These are phyloP conservation scores for Bungarus multicinctus DNA, from an alignment of 2,113 vertebrate species.

Conservation along the genomic window DNA sequence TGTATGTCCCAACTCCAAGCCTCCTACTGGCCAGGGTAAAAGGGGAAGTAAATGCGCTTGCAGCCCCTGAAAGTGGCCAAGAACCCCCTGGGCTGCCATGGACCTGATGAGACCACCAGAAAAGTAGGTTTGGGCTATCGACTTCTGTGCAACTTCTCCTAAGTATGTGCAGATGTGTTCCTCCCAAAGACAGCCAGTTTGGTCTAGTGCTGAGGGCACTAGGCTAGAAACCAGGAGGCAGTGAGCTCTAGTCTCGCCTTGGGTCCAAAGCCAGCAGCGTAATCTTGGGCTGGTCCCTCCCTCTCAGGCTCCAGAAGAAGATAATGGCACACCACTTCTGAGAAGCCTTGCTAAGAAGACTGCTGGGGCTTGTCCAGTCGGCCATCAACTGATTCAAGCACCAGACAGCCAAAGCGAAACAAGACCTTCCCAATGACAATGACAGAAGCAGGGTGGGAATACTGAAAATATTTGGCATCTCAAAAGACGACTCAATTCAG, in stretches of 20 bases:
- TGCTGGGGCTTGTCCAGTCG: neutral
- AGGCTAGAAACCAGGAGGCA: neutral
- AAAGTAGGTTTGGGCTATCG: neutral
- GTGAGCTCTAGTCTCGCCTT: neutral
- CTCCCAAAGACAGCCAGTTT: neutral
- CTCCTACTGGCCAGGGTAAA: neutral
- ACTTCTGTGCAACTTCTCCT: neutral
- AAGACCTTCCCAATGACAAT: neutral
- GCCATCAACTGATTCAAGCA: neutral
- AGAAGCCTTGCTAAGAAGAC: neutral
- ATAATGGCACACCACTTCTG: neutral
- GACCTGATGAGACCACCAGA: neutral
- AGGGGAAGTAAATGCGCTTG: neutral
- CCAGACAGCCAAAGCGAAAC: neutral
- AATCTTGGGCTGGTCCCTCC: neutral
- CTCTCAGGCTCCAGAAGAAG: neutral
- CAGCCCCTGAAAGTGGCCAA: neutral
- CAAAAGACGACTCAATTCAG: neutral
- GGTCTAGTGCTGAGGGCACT: neutral
- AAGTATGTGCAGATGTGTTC: neutral
- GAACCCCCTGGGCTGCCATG: neutral
- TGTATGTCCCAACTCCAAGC: neutral
- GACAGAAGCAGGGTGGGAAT: neutral
- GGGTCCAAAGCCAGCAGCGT: neutral
- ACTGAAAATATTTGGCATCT: neutral